Conservation (phyloP, 1,140 invertebrate species). For the Saccostrea glomerata region DNA sequence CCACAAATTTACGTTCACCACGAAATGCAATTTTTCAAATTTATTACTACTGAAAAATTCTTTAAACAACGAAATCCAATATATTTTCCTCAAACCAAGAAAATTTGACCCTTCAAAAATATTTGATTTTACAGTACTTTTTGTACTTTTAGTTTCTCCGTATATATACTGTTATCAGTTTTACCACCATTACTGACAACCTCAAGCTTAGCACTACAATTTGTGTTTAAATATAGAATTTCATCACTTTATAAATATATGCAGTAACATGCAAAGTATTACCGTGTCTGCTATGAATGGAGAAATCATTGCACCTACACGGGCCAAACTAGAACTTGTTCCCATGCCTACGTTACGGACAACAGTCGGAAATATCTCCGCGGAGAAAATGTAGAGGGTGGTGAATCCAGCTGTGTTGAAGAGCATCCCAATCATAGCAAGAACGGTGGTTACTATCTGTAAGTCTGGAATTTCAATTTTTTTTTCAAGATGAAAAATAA, state of each 20-base stretch:
- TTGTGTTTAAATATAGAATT: neutral
- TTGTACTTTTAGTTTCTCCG: too few species aligned
- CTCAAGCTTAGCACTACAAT: too few species aligned
- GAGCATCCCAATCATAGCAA: conserved; percentile 88
- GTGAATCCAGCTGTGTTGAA: conserved; percentile 76
- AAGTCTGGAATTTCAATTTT: neutral
- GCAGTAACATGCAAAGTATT: neutral
- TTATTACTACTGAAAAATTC: too few species aligned
- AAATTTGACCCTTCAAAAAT: too few species aligned
- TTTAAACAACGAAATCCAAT: too few species aligned
- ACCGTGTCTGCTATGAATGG: conserved; percentile 77
- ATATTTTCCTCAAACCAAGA: too few species aligned
- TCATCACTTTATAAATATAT: neutral
- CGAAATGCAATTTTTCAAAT: too few species aligned
- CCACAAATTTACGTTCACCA: too few species aligned
- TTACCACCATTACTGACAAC: too few species aligned
- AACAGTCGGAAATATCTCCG: conserved; percentile 91
- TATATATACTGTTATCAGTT: too few species aligned
- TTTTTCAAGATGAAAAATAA: neutral
- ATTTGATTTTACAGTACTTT: too few species aligned
- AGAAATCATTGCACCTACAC: conserved; percentile 88
- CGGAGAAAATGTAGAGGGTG: conserved; percentile 88
- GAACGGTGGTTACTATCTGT: conserved; percentile 6
- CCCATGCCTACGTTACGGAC: conserved; percentile 91
- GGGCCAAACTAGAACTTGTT: conserved; percentile 86